Evolutionary conservation across 2,888 invertebrate species (phyloP), one percentile per base, ranked within the genome.

Genomic region (Meiosimyza decipiens): DNA sequence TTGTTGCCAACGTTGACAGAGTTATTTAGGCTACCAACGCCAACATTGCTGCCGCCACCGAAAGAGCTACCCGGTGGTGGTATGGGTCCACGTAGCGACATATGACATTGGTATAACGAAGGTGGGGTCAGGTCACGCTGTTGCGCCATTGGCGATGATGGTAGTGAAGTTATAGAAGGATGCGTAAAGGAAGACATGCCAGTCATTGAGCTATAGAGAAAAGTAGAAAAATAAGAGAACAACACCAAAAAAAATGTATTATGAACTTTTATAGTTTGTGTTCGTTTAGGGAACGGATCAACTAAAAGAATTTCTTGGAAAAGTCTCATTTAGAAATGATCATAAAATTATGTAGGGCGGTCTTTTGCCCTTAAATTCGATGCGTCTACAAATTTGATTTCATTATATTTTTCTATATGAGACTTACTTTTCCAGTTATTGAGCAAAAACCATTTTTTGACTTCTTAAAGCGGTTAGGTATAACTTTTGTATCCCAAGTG

Each of bases 51-150:
- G 15, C 71, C 66, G 3, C 75, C 75, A 0, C 72, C 63, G 69
- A 75, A 33, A 60, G 71, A 9, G 69, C 40, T 13, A 22, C 28
- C 22, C 18, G 18, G 49, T 18, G 75, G 74, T 0, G 82, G 78
- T 12, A 84, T 79, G 0, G 85, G 82, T 6, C 82, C 80, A 0
- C 86, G 82, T 22, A 84, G 74, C 9, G 86, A 82, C 83, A 87
- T 86, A 70, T 87, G 87, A 71, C 87, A 87, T 64, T 86, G 85
- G 70, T 87, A 87, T 57, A 87, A 81, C 47, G 84, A 84, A 1
- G 87, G 84, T 33, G 87, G 83, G 3, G 84, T 84, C 33, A 87
- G 72, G 73, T 87, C 85, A 18, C 85, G 81, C 65, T 86, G 87
- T 55, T 84, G 85, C 15, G 80, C 73, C 59, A 85, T 82, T 15